Evolutionary conservation across 2,113 vertebrate genomes (phyloP).

Genomic region (Cavia aperea): DNA sequence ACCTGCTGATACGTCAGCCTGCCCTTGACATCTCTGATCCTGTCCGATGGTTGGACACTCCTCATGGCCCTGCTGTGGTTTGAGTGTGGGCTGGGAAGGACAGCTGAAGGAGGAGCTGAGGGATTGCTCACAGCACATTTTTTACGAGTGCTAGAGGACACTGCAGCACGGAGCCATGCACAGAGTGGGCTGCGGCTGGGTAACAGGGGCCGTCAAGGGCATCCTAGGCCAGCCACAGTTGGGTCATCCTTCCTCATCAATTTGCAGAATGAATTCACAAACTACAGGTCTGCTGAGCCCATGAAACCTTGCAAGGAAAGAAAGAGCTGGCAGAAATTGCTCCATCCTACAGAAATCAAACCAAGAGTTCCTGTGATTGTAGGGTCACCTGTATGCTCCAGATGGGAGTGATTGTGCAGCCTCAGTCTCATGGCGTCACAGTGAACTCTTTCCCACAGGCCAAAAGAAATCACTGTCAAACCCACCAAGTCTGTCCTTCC

Average conservation of each 20-base stretch:
- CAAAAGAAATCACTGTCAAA: too few relatives aligned
- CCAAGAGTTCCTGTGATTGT: accelerated
- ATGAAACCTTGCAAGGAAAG: not conserved
- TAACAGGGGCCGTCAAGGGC: accelerated
- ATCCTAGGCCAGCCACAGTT: accelerated
- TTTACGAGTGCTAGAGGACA: not conserved
- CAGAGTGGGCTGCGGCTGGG: too few relatives aligned
- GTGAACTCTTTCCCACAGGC: accelerated
- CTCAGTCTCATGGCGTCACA: too few relatives aligned
- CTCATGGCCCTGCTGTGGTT: not conserved
- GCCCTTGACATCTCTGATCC: not conserved
- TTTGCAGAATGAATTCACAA: not conserved
- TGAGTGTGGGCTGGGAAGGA: not conserved
- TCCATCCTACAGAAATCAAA: not conserved
- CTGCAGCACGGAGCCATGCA: not conserved
- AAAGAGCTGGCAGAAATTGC: not conserved
- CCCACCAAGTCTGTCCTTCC: not conserved
- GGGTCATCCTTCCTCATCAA: accelerated
- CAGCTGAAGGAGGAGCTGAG: not conserved
- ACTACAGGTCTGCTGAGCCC: not conserved
- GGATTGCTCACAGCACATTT: not conserved
- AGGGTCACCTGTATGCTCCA: accelerated
- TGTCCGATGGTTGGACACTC: not conserved
- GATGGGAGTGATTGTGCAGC: accelerated
- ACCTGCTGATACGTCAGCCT: too few relatives aligned